phyloP scores from a whole-genome alignment of 2,888 invertebrate species.

The Endotricha flammealis region DNA sequence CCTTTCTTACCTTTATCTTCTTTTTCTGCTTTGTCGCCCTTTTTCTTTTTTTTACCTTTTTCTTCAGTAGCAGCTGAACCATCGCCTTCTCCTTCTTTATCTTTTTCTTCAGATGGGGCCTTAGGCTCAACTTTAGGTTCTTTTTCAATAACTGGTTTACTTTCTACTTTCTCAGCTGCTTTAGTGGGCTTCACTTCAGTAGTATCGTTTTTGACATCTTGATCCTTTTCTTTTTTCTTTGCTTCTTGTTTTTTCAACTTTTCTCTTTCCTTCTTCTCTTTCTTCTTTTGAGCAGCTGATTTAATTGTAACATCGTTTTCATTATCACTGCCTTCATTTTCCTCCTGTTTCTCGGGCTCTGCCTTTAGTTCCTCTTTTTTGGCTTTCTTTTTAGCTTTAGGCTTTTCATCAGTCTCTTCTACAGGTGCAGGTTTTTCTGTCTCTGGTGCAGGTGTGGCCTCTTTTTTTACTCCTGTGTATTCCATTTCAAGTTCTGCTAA shows the following conservation, averaged over 20 bases:
- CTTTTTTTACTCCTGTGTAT: slow-evolving; percentile 82
- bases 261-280: slow-evolving; percentile 91
- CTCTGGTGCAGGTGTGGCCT: slow-evolving; percentile 57
- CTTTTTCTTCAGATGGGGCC: slow-evolving; percentile 55
- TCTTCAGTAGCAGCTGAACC: slow-evolving; percentile 34
- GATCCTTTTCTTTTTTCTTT: slow-evolving; percentile 75
- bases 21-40: slow-evolving; percentile 59
- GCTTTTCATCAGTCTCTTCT: slow-evolving; percentile 57
- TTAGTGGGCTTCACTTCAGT: slow-evolving; percentile 32
- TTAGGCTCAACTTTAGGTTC: slow-evolving; percentile 59
- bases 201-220: slow-evolving; percentile 48
- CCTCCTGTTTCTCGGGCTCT: slow-evolving; percentile 46
- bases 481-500: slow-evolving; percentile 90
- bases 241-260: slow-evolving; percentile 85
- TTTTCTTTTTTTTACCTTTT: slow-evolving; percentile 69
- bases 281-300: slow-evolving; percentile 92
- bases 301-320: slow-evolving; percentile 82
- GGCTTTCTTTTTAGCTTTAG: slow-evolving; percentile 59
- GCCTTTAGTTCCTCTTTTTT: slow-evolving; percentile 53
- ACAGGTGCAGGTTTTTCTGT: slow-evolving; percentile 42
- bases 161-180: slow-evolving; percentile 34
- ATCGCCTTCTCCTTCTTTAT: slow-evolving; percentile 54
- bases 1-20: slow-evolving; percentile 82
- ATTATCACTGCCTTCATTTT: slow-evolving; percentile 69
- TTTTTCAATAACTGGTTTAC: slow-evolving; percentile 33